phyloP scores from a whole-genome alignment of 2,797 vertebrate species.

The Brachyrhaphis roseni region DNA sequence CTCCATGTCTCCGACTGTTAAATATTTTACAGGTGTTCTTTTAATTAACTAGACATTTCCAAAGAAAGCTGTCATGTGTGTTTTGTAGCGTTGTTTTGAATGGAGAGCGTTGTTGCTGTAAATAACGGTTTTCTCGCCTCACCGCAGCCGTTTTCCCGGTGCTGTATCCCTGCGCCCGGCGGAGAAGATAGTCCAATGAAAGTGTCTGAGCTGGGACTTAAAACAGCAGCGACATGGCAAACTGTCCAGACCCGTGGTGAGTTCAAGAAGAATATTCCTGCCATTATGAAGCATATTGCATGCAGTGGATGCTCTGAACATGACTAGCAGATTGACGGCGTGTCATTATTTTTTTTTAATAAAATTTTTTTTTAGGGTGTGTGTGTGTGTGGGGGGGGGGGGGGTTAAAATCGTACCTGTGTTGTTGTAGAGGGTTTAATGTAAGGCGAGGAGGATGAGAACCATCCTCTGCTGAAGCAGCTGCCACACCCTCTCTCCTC shows the following conservation, averaged over 20 bases:
- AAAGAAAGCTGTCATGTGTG: neutral
- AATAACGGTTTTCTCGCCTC: constrained; percentile 53
- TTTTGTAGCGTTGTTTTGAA: neutral
- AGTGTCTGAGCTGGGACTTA: constrained; percentile 55
- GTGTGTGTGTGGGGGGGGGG: too few species aligned
- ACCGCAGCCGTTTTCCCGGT: constrained; percentile 59
- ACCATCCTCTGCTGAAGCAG: constrained; percentile 24
- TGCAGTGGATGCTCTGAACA: neutral
- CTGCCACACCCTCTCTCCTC: constrained; percentile 68
- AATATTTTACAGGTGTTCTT: neutral
- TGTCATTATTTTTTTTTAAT: neutral
- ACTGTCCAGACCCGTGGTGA: constrained; percentile 76
- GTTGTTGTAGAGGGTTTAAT: neutral
- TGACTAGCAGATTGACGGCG: neutral
- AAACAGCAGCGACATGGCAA: constrained; percentile 71
- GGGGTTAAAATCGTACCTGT: neutral
- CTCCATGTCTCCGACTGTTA: constrained; percentile 18
- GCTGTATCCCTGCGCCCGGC: constrained; percentile 67
- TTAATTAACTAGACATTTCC: fast-evolving
- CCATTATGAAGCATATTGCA: neutral
- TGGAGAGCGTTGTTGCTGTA: constrained; percentile 24
- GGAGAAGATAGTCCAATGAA: constrained; percentile 76
- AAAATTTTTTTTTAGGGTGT: too few species aligned
- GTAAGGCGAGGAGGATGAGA: constrained; percentile 13
- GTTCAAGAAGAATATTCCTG: constrained; percentile 20